phyloP scores from a whole-genome alignment of 2,888 invertebrate genomes.

The Thymelicus lineola region DNA sequence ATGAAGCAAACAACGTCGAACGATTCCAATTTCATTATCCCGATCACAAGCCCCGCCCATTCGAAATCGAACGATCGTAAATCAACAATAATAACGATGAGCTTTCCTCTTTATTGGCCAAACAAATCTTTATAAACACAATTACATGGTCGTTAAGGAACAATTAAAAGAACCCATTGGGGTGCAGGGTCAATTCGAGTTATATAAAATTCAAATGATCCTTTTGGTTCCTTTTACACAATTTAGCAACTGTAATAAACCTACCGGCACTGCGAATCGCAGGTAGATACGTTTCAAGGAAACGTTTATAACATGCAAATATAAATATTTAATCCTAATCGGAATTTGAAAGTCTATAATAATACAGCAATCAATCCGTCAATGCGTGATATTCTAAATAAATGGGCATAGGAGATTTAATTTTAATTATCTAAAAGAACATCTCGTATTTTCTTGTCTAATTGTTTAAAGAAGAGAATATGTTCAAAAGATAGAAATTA shows the following conservation, averaged over 20 bases:
- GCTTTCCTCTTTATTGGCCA: constrained; percentile 69
- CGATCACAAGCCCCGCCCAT: constrained; percentile 68
- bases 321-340: constrained; percentile 16
- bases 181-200: constrained; percentile 35
- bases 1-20: constrained; percentile 28
- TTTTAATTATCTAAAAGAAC: constrained; percentile 13
- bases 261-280: constrained; percentile 21
- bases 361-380: constrained; percentile 22
- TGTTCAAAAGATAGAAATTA: neutral
- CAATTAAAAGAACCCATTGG: constrained; percentile 54
- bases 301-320: constrained; percentile 27
- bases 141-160: constrained; percentile 78
- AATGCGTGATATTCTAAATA: constrained; percentile 9
- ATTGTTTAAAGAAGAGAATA: constrained; percentile 6
- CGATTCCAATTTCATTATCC: constrained; percentile 78
- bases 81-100: constrained; percentile 72
- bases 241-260: constrained; percentile 34
- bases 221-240: constrained; percentile 21
- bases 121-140: constrained; percentile 80
- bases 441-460: constrained; percentile 20
- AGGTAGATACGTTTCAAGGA: constrained; percentile 34
- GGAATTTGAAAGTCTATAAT: constrained; percentile 27
- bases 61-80: constrained; percentile 68
- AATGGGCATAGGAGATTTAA: constrained; percentile 13
- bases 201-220: constrained; percentile 21